Conservation (phyloP, 2,113 vertebrate species). For the Phaethon lepturus region DNA sequence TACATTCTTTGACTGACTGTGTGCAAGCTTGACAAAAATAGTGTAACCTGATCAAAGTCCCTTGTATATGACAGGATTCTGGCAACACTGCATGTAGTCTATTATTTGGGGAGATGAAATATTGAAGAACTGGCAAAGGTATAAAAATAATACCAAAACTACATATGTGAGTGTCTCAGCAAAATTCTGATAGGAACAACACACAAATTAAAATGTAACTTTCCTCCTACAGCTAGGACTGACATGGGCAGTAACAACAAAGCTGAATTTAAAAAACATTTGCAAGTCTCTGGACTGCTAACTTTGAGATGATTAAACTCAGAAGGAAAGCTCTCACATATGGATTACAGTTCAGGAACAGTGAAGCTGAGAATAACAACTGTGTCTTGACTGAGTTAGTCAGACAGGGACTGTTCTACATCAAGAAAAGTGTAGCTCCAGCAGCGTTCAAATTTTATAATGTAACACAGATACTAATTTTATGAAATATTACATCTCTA, state of each 20-base stretch:
- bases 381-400: conserved; percentile 34
- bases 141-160: not conserved
- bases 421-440: conserved; percentile 41
- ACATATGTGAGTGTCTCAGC: not conserved
- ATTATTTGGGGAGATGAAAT: conserved; percentile 42
- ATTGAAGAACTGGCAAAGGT: not conserved
- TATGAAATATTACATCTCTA: not conserved
- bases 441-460: conserved; percentile 12
- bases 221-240: not conserved
- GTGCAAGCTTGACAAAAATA: not conserved
- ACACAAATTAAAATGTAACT: not conserved
- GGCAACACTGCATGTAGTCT: not conserved
- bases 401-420: conserved; percentile 21
- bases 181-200: conserved; percentile 12
- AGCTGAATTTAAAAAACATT: conserved; percentile 22
- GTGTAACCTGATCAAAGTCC: conserved; percentile 17
- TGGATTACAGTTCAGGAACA: conserved; percentile 37
- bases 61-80: not conserved
- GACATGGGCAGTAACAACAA: not conserved
- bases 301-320: not conserved
- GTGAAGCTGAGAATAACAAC: conserved; percentile 31
- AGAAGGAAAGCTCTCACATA: conserved; percentile 10
- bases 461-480: conserved; percentile 25
- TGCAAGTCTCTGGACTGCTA: not conserved
- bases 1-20: not conserved